These are phyloP conservation scores for Nematolebias whitei DNA, from an alignment of 2,113 vertebrate genomes.

Conservation along the genomic window DNA sequence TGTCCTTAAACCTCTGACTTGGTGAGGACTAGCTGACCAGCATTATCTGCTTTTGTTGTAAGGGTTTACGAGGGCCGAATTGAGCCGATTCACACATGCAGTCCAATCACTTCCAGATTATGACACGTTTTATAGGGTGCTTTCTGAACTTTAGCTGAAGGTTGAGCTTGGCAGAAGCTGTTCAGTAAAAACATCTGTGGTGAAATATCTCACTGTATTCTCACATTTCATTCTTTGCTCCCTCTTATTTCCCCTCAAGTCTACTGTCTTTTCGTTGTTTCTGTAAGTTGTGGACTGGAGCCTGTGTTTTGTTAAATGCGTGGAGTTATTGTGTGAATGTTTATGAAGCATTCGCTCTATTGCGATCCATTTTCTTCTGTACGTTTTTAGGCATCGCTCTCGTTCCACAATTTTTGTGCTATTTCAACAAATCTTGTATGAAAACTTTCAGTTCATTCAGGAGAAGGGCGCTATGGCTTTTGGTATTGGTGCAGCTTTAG, in stretches of 20 bases:
- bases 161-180: not conserved
- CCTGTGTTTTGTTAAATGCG: conserved; percentile 66
- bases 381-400: no score
- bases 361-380: no score
- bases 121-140: conserved; percentile 11
- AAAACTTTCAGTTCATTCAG: no score
- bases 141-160: conserved; percentile 1
- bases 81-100: conserved; percentile 15
- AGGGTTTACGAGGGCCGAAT: conserved; percentile 9
- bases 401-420: no score
- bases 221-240: conserved; percentile 1
- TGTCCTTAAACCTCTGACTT: conserved; percentile 34
- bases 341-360: no score
- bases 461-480: no score
- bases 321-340: no score
- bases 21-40: conserved; percentile 17
- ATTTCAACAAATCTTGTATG: no score
- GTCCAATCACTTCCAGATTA: conserved; percentile 17
- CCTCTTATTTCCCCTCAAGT: conserved; percentile 30
- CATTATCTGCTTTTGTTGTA: conserved; percentile 42
- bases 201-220: not conserved
- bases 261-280: conserved; percentile 20
- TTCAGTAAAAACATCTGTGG: conserved; percentile 5
- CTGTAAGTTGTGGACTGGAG: conserved; percentile 26
- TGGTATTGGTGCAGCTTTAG: no score